Conservation (phyloP, 2,888 invertebrate genomes). For the Thereva nobilitata region DNA sequence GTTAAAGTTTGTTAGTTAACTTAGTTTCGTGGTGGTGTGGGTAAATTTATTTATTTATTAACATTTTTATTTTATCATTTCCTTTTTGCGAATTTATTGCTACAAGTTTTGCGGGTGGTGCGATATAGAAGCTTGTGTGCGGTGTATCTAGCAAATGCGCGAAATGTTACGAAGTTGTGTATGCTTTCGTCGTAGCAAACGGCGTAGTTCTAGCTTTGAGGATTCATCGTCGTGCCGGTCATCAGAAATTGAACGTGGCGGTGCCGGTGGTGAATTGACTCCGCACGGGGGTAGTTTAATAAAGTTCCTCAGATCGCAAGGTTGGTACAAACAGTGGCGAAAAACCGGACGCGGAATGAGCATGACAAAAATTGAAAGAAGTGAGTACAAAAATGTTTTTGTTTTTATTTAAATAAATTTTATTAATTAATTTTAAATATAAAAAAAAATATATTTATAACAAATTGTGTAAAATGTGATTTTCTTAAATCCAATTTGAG, state of each 20-base stretch:
- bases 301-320: conserved; percentile 60
- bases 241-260: conserved; percentile 57
- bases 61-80: too few relatives aligned
- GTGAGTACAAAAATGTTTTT: conserved; percentile 64
- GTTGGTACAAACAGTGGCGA: conserved; percentile 70
- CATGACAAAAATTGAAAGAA: conserved; percentile 77
- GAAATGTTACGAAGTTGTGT: conserved; percentile 57
- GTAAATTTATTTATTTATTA: too few relatives aligned
- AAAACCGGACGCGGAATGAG: conserved; percentile 68
- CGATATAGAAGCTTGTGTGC: background rate
- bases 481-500: too few relatives aligned
- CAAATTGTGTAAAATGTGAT: background rate
- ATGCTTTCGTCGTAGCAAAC: conserved; percentile 55
- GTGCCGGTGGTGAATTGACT: conserved; percentile 44
- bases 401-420: too few relatives aligned
- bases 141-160: conserved; percentile 18
- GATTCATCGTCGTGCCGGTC: conserved; percentile 58
- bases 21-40: too few relatives aligned
- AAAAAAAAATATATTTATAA: background rate
- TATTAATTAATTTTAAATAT: background rate
- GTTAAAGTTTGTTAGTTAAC: too few relatives aligned
- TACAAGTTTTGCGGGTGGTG: background rate
- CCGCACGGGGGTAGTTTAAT: conserved; percentile 51
- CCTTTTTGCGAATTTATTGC: too few relatives aligned
- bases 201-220: conserved; percentile 58